Evolutionary conservation across 2,888 invertebrate genomes (phyloP).

Genomic region (Acronicta alni): DNA sequence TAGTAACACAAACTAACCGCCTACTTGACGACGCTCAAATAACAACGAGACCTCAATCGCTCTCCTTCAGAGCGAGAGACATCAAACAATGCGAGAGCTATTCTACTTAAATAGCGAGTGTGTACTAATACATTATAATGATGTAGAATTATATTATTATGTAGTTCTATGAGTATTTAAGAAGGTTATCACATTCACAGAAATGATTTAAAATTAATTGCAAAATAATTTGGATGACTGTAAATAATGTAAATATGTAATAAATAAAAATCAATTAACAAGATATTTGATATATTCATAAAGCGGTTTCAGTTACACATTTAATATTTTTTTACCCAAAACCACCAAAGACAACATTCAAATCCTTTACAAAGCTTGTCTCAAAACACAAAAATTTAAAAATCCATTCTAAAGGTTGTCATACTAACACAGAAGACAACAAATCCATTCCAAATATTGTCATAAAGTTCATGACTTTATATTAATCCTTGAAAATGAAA

Average conservation of each 20-base stretch:
- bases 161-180: too few relatives aligned
- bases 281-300: too few relatives aligned
- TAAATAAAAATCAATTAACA: too few relatives aligned
- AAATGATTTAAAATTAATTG: too few relatives aligned
- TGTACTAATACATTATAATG: conserved; percentile 23
- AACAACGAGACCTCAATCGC: conserved; percentile 34
- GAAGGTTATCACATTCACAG: too few relatives aligned
- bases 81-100: conserved; percentile 35
- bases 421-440: too few relatives aligned
- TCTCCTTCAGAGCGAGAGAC: conserved; percentile 13
- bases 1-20: conserved; percentile 11
- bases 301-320: too few relatives aligned
- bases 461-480: neutral
- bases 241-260: too few relatives aligned
- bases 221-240: too few relatives aligned
- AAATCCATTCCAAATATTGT: too few relatives aligned
- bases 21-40: conserved; percentile 30
- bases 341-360: neutral
- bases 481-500: conserved; percentile 11
- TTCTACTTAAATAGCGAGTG: conserved; percentile 34
- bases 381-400: neutral
- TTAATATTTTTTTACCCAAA: neutral
- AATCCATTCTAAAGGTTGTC: too few relatives aligned
- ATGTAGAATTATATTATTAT: too few relatives aligned
- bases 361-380: neutral